phyloP scores from a whole-genome alignment of 2,888 invertebrate species.

The Polyommatus icarus region DNA sequence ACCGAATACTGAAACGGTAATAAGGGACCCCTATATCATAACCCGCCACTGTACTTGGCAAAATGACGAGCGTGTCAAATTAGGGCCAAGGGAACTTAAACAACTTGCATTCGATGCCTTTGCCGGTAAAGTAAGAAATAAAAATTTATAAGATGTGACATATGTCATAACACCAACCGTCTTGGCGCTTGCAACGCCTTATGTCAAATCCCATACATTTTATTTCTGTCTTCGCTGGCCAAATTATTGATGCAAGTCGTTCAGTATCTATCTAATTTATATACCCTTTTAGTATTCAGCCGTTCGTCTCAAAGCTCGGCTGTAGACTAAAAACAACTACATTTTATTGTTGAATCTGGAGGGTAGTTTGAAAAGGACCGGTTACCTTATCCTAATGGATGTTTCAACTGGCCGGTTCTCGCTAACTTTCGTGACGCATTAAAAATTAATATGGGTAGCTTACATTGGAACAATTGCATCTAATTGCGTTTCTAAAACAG shows the following conservation, averaged over 20 bases:
- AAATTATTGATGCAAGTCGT: neutral
- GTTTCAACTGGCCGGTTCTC: constrained; percentile 75
- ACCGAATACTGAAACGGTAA: constrained; percentile 33
- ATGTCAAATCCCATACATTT: too few relatives aligned
- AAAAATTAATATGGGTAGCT: constrained; percentile 49
- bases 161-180: too few relatives aligned
- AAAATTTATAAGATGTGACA: too few relatives aligned
- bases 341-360: constrained; percentile 70
- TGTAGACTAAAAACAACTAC: constrained; percentile 66
- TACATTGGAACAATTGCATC: neutral
- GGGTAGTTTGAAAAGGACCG: constrained; percentile 72
- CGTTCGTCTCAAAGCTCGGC: constrained; percentile 50
- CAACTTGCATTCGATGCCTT: neutral
- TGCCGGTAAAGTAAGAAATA: neutral
- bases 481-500: neutral
- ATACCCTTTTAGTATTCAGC: neutral
- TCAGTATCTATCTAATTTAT: neutral
- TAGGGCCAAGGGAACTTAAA: neutral
- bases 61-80: neutral
- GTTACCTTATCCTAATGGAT: constrained; percentile 76
- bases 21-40: neutral
- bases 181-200: too few relatives aligned
- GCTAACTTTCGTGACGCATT: constrained; percentile 63
- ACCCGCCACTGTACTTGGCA: neutral
- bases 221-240: neutral